phyloP scores from a whole-genome alignment of 92 coral and sea anemone species.

The Zoanthus sociatus region DNA sequence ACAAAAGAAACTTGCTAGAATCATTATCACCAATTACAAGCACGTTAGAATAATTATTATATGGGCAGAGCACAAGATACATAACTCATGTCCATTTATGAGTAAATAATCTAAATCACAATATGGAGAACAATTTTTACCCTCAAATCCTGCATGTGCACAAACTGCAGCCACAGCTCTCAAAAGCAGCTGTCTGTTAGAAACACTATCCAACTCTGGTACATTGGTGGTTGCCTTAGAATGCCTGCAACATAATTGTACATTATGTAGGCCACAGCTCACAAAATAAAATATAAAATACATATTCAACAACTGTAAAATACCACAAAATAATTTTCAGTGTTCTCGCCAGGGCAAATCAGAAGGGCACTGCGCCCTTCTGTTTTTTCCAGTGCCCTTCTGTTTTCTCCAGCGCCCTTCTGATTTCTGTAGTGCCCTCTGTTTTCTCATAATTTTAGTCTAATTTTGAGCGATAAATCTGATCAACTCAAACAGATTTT shows the following conservation, averaged over 20 bases:
- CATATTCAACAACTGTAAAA: neutral
- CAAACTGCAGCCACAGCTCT: conserved; percentile 95
- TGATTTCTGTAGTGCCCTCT: too few species aligned
- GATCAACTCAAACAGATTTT: too few species aligned
- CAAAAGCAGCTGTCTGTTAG: conserved; percentile 82
- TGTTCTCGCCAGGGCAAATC: too few species aligned
- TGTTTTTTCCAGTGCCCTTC: too few species aligned
- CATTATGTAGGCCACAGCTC: too few species aligned
- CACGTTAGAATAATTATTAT: too few species aligned
- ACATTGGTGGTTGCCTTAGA: conserved; percentile 41
- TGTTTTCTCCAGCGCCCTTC: too few species aligned
- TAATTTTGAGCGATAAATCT: too few species aligned
- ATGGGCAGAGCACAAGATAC: neutral
- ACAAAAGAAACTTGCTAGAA: conserved; percentile 3
- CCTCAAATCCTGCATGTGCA: conserved; percentile 93
- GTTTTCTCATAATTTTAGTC: too few species aligned
- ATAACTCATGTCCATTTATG: neutral
- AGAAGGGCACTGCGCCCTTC: too few species aligned
- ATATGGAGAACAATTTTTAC: neutral
- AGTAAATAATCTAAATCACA: neutral
- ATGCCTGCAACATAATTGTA: neutral
- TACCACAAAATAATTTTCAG: neutral
- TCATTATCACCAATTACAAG: neutral
- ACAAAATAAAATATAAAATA: too few species aligned
- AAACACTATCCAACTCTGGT: conserved; percentile 81